A percentile compares a stretch with the other conserved stretches of the same genome.
phyloP scores from a whole-genome alignment of 2,797 vertebrate genomes.

The Dendrocincla fuliginosa region DNA sequence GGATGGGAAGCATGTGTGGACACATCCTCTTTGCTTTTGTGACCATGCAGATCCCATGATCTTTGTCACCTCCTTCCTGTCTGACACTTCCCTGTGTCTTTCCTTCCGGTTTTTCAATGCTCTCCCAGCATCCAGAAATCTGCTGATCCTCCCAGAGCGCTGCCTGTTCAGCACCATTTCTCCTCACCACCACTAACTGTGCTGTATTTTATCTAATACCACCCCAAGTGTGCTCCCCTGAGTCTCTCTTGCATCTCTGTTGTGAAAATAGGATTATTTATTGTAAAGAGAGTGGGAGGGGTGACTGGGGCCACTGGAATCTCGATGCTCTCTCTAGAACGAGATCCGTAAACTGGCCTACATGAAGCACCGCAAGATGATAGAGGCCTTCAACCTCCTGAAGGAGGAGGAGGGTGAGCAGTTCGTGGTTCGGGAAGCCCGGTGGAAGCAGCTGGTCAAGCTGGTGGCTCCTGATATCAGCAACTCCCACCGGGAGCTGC shows the following conservation, averaged over 20 bases:
- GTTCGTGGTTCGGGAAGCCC: slow-evolving; percentile 78
- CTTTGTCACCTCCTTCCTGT: slow-evolving; percentile 25
- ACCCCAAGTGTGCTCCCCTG: background rate
- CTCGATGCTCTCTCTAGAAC: slow-evolving; percentile 74
- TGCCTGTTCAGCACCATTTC: background rate
- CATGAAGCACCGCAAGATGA: slow-evolving; percentile 90
- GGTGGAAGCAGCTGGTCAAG: slow-evolving; percentile 84
- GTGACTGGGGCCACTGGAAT: background rate
- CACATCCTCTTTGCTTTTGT: background rate
- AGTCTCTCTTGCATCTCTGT: background rate
- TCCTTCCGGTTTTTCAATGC: background rate
- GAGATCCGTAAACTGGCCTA: slow-evolving; percentile 90
- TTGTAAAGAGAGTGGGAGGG: background rate
- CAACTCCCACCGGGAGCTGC: slow-evolving; percentile 84
- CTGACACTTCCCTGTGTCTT: background rate
- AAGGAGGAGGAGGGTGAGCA: slow-evolving; percentile 79
- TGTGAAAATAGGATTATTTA: background rate
- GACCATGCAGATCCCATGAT: background rate
- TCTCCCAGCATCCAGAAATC: background rate
- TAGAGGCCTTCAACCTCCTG: slow-evolving; percentile 85
- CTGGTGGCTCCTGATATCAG: slow-evolving; percentile 84
- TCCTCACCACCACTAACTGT: background rate
- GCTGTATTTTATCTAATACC: background rate
- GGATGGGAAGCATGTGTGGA: background rate
- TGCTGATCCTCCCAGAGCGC: background rate